Base-by-base conservation (phyloP, 2,888 invertebrate species). In the Norana najaformis region DNA sequence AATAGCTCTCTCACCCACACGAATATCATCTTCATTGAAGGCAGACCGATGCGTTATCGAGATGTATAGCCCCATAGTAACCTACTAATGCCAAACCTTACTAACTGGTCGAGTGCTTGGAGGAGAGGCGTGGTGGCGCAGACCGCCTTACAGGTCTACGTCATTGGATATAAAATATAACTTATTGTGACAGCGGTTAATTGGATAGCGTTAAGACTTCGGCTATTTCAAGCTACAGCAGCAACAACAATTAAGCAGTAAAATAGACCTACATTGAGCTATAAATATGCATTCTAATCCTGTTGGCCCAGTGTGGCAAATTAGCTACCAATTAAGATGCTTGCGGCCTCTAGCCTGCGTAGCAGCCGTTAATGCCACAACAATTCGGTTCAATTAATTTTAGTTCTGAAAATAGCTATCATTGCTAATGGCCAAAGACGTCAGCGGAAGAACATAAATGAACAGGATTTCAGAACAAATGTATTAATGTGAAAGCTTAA, bases 81-180 rank as follows among this genome's bases (percentile, higher is more conserved):
- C 37, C 85, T 85, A 69, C 69, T 69, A n/a, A 69, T 13, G 69
- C 69, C n/a, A 8, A 30, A 69, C n/a, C 69, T 69, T 69, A n/a
- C 69, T 69, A 69, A 69, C 30, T 69, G 69, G 69, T 69, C 69
- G n/a, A 69, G 69, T 69, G 69, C 69, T 69, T 69, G 69, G n/a
- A 69, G 69, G 30, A 69, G 30, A 69, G 69, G 69, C 69, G 69
- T 69, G 69, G 69, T 69, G 69, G 69, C 69, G 69, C 47, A 69
- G 30, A n/a, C n/a, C n/a, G n/a, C n/a, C n/a, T n/a, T n/a, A n/a
- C n/a, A n/a, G n/a, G n/a, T n/a, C 69, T 69, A 69, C 69, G 69
- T 69, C 69, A 69, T 8, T 47, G 69, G 30, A 5, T n/a, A 69
- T 69, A 69, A 8, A 69, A 69, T 69, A 69, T 69, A 69, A 69